Conservation (phyloP, 1,140 invertebrate genomes). For the Propsilocerus akamusi region DNA sequence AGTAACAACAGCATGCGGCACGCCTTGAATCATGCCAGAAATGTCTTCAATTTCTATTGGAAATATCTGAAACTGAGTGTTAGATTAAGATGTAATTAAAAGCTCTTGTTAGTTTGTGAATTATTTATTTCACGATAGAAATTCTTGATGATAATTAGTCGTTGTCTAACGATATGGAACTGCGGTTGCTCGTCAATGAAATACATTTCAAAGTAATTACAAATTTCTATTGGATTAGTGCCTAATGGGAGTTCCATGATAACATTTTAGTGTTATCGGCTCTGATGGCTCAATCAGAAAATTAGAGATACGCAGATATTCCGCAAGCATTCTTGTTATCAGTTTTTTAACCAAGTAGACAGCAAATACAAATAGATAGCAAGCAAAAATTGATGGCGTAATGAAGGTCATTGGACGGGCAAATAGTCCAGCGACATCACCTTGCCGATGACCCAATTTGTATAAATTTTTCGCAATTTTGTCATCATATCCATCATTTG, state of each 20-base stretch:
- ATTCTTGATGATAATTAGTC: background rate
- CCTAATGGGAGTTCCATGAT: no score
- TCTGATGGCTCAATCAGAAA: no score
- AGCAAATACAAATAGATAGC: background rate
- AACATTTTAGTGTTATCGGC: no score
- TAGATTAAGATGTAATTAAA: no score
- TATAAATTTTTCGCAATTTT: background rate
- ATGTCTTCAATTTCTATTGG: conserved; percentile 74
- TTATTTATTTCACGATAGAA: background rate
- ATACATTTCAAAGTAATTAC: background rate
- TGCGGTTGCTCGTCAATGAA: background rate
- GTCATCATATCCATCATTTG: background rate
- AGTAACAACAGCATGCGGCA: conserved; percentile 64
- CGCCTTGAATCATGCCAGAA: conserved; percentile 46
- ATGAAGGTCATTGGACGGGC: background rate
- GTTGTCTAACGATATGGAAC: background rate
- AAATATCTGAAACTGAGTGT: conserved; percentile 46
- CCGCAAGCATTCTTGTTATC: no score
- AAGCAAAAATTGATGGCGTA: background rate
- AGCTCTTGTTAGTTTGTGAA: no score
- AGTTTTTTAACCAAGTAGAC: no score
- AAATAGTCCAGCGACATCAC: background rate
- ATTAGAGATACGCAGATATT: no score
- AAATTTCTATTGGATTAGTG: no score
- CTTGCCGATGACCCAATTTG: background rate